These are phyloP conservation scores for Ormyrus pomaceus DNA, from an alignment of 2,888 invertebrate species.

Conservation along the genomic window DNA sequence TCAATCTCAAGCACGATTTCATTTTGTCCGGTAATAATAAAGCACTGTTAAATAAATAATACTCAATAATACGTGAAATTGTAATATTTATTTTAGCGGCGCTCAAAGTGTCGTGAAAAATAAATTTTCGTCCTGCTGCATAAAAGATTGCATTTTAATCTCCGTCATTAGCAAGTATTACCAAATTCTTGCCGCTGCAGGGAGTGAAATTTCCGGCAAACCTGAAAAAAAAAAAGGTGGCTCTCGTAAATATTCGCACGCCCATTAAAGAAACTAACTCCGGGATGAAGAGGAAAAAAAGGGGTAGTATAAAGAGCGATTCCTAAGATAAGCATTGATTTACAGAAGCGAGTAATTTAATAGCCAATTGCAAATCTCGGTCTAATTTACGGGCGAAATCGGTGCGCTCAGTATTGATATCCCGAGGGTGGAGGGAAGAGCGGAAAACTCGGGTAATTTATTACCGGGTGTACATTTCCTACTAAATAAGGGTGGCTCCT, in stretches of 20 bases:
- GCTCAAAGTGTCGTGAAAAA: no score
- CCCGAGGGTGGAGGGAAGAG: conserved; percentile 10
- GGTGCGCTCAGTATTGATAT: conserved; percentile 41
- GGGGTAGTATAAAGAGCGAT: background rate
- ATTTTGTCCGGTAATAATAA: no score
- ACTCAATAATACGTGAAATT: no score
- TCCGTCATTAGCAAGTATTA: no score
- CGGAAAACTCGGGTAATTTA: conserved; percentile 67
- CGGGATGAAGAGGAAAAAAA: background rate
- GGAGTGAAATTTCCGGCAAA: background rate
- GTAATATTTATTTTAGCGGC: no score
- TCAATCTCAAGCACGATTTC: no score
- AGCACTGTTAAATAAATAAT: no score
- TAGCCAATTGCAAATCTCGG: conserved; percentile 40
- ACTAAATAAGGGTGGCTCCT: conserved; percentile 68
- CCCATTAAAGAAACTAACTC: conserved; percentile 27
- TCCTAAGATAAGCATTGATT: conserved; percentile 23
- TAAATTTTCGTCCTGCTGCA: no score
- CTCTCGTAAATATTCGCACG: conserved; percentile 15
- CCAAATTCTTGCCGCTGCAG: no score
- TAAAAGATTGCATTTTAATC: no score
- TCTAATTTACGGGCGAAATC: conserved; percentile 50
- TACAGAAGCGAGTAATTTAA: conserved; percentile 33
- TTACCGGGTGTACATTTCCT: conserved; percentile 67
- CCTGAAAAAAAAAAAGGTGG: background rate